Percentiles rank a stretch among this genome's conserved stretches.
These are phyloP conservation scores for Liopterus haemorrhoidalis DNA, from an alignment of 2,888 invertebrate genomes.

Conservation along the genomic window DNA sequence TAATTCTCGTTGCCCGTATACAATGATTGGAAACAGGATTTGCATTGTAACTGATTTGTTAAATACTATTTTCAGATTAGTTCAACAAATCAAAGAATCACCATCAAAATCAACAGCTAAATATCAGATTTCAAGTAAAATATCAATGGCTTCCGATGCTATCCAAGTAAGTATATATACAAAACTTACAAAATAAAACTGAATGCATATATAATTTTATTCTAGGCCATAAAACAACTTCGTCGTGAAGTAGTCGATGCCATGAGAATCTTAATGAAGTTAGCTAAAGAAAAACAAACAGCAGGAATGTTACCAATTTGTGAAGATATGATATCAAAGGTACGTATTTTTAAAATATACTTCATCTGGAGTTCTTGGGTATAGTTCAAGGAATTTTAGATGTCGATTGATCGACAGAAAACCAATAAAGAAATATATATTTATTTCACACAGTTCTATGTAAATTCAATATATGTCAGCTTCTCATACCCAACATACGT, in stretches of 20 bases:
- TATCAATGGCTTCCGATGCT: conserved; percentile 75
- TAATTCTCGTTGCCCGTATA: too few species aligned
- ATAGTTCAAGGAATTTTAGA: not conserved
- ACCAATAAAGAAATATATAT: too few species aligned
- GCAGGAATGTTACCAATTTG: conserved; percentile 69
- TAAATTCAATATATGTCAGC: too few species aligned
- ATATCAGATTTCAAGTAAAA: conserved; percentile 68
- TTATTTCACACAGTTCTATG: too few species aligned
- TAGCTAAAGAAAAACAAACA: conserved; percentile 69
- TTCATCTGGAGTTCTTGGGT: not conserved
- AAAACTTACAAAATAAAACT: not conserved
- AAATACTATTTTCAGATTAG: conserved; percentile 56
- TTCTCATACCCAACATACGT: too few species aligned
- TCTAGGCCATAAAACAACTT: conserved; percentile 63
- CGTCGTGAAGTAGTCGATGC: conserved; percentile 71
- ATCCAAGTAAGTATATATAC: conserved; percentile 50
- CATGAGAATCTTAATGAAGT: conserved; percentile 66
- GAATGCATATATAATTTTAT: conserved; percentile 10
- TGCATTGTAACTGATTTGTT: too few species aligned
- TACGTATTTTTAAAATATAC: conserved; percentile 26
- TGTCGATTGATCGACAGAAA: too few species aligned
- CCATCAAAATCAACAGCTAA: conserved; percentile 52
- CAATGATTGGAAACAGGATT: too few species aligned
- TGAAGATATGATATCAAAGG: conserved; percentile 69
- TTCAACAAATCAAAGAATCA: conserved; percentile 75